Base-by-base conservation (phyloP, 2,888 invertebrate genomes). In the Trichacis sp. region DNA sequence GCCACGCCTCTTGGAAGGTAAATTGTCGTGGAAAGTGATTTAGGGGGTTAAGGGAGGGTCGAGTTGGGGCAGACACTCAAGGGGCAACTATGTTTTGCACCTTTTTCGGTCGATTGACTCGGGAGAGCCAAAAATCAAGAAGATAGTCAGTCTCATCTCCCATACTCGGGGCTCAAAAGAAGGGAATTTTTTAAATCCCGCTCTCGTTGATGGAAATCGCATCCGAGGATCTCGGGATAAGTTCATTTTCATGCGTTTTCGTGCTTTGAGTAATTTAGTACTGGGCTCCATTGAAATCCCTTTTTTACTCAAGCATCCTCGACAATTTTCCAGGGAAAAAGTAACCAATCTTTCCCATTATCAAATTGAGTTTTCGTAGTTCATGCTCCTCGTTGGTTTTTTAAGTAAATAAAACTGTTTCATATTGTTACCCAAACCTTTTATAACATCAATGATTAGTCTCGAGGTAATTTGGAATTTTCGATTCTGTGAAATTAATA, bases 271-370 rank as follows among this genome's bases (percentile, higher is more conserved):
- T 74, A 74, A 74, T 76, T 74, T 72, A 71, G 59, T 68, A 71
- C 67, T 72, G 60, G 69, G 72, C 72, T 66, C 62, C 69, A 67
- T 61, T 61, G 46, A 59, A 54, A 63, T 40, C 47, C 40, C 53
- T 57, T 58, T 47, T 69, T 64, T 59, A 20, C 48, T 48, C 30
- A 33, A 40, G 43, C 20, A 42, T 65, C 36, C 46, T 61, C 53
- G 47, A 60, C 17, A 45, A 53, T 60, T 56, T 53, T 54, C 18
- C 45, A 17, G 30, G 40, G 52, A 33, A 49, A n/a, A 24, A 14
- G 50, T 43, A 67, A 72, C 72, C 69, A 47, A 72, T 68, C 72
- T 74, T 69, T 72, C 71, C 75, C 75, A 76, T 76, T 76, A 76
- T 74, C 73, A 73, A 75, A 76, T 75, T 76, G 8, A 74, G 67